Base-by-base conservation (phyloP, 1,140 invertebrate genomes). In the Stenopsyche tienmushanensis region DNA sequence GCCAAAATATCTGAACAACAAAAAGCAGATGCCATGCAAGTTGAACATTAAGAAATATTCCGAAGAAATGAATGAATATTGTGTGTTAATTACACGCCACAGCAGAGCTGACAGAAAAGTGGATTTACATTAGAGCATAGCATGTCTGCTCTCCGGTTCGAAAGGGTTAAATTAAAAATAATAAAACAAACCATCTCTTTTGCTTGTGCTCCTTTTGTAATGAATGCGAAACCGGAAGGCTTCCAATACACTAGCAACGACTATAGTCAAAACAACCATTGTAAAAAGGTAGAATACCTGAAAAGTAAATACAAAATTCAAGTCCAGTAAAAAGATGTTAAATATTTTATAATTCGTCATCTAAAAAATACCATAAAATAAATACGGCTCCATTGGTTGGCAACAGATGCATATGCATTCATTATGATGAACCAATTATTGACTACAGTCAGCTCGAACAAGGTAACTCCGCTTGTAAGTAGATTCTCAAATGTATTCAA, bases 361-460 rank as follows among this genome's bases (percentile, higher is more conserved):
- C n/a, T n/a, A n/a, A n/a, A n/a, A n/a, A n/a, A n/a, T 50, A 86
- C 79, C 89, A 96, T 95, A 74, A 96, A 96, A 75, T 91, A 96
- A 23, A 91, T 79, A 69, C 93, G 81, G 59, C 86, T 89, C 71
- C 85, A 87, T 74, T 83, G 81, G 3, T 84, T 83, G 3, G 85
- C 83, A 1, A 88, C 87, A 21, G 83, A 78, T 1, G 90, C 90
- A 76, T 90, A 94, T 10, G 90, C 90, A 74, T 94, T 91, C 93
- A 96, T 96, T n/a, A 93, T 85, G 59, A 95, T 91, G 76, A 91
- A 93, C 90, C 90, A 91, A 75, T 94, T 94, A 78, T 94, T 95
- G 25, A 94, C 90, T 15, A 94, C 91, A 3, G 92, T 95, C 66
- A 96, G 79, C 78, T 96, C 93, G 80, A 96, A 96, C 54, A 96